Evolutionary conservation across 1,140 invertebrate genomes (phyloP), one percentile per base, ranked within the genome.

Genomic region (Triops longicaudatus): DNA sequence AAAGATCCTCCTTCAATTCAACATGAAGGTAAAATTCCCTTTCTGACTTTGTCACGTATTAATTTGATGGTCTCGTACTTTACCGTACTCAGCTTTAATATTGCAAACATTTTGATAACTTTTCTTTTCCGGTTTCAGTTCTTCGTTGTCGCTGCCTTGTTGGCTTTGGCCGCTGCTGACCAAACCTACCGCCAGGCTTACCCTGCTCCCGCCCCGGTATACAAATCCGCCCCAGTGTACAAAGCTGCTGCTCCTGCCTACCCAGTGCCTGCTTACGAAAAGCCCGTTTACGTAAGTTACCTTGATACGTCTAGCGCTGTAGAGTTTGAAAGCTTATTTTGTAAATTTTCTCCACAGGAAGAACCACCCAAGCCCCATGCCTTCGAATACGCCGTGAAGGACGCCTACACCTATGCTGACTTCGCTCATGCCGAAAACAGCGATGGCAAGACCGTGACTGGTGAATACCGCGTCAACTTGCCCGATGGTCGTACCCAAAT

Each of bases 401-500:
- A 93, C 83, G 85, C 86, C 78, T 84, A 89, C 80, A 86, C 87
- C 76, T 90, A 89, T 43, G 91, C 89, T 81, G 88, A 92, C 81
- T 93, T 89, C 83, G 90, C 91, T 12, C 91, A 93, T 81, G 86
- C 88, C 77, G 91, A 93, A 82, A 86, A 85, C 75, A 85, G 87
- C 72, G 85, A 87, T 77, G 91, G 89, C 10, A 86, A 89, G 71
- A 83, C 71, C 31, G 43, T 85, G 12, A 90, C 91, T 11, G 91
- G 92, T 72, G 87, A 88, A 79, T 93, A 93, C 84, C 89, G 91
- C 80, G 91, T 93, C 42, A 85, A 90, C n/a, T 83, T 93, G 42
- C 91, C 91, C 2, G 91, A 93, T 84, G 91, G 91, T 37, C 86
- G 91, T 26, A 85, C 90, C 79, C 91, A 93, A 84, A 89, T 88